Evolutionary conservation across 23 tunicate genomes (phyloP).

Genomic region (Styela plicata): DNA sequence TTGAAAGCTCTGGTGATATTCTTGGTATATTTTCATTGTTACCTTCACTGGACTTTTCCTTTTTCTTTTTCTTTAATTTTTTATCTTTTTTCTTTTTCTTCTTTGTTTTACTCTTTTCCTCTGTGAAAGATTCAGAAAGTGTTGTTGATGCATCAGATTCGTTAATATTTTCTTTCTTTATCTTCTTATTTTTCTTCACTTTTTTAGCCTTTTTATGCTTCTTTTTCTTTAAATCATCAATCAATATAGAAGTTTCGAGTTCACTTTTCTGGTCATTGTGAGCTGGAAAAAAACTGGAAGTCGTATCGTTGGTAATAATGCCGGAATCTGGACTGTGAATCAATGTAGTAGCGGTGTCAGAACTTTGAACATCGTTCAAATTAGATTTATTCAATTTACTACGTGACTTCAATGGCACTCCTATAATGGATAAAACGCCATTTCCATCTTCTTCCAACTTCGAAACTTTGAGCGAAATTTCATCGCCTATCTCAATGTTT

Average conservation of each 20-base stretch:
- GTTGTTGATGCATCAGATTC: background rate
- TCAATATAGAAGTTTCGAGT: background rate
- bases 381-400: background rate
- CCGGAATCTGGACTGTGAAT: background rate
- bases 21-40: background rate
- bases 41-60: slow-evolving; percentile 21
- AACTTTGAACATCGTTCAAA: background rate
- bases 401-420: slow-evolving; percentile 4
- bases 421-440: slow-evolving; percentile 52
- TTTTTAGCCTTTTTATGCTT: background rate
- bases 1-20: background rate
- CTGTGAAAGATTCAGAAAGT: background rate
- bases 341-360: background rate
- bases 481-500: slow-evolving; percentile 26
- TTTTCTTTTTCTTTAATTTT: slow-evolving; percentile 15
- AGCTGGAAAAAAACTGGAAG: background rate
- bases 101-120: background rate
- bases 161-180: background rate
- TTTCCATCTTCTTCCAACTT: slow-evolving; percentile 68
- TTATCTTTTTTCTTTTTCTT: slow-evolving; percentile 22
- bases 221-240: background rate
- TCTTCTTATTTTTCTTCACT: background rate
- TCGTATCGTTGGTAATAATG: background rate
- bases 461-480: slow-evolving; percentile 30
- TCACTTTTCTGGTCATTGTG: slow-evolving; percentile 5